phyloP scores from a whole-genome alignment of 2,113 vertebrate species.

The Dermatemys mawii region DNA sequence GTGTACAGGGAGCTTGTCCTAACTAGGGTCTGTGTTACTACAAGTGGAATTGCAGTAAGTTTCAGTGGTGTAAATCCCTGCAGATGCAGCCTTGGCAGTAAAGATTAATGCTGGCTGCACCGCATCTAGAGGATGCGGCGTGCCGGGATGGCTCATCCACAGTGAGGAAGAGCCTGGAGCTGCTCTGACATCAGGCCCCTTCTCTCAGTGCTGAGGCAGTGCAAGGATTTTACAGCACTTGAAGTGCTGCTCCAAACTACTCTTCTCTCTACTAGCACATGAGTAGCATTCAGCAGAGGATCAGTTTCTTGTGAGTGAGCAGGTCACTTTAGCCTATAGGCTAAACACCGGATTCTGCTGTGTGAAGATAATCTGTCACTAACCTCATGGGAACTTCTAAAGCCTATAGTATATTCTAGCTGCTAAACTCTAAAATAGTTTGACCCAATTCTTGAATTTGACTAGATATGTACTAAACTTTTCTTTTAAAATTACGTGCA shows the following conservation, averaged over 20 bases:
- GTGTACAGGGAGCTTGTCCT: neutral
- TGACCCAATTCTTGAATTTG: neutral
- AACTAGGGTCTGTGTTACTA: too few species aligned
- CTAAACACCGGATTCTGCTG: neutral
- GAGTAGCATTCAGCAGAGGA: neutral
- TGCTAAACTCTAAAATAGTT: neutral
- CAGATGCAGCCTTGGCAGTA: neutral
- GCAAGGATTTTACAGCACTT: neutral
- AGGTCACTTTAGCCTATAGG: neutral
- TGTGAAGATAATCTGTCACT: neutral
- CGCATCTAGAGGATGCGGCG: too few species aligned
- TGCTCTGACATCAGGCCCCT: too few species aligned
- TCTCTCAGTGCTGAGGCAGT: too few species aligned
- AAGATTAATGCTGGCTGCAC: neutral
- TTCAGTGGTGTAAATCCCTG: neutral
- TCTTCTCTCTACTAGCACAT: neutral
- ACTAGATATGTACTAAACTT: neutral
- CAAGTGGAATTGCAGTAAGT: neutral
- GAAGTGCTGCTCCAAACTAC: neutral
- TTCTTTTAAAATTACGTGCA: neutral
- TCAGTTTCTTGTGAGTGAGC: neutral
- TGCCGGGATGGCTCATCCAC: too few species aligned
- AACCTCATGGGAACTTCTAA: neutral
- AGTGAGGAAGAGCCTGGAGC: too few species aligned
- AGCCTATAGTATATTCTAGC: neutral